phyloP scores from a whole-genome alignment of 2,113 vertebrate species.

The Himantopus leucocephalus region DNA sequence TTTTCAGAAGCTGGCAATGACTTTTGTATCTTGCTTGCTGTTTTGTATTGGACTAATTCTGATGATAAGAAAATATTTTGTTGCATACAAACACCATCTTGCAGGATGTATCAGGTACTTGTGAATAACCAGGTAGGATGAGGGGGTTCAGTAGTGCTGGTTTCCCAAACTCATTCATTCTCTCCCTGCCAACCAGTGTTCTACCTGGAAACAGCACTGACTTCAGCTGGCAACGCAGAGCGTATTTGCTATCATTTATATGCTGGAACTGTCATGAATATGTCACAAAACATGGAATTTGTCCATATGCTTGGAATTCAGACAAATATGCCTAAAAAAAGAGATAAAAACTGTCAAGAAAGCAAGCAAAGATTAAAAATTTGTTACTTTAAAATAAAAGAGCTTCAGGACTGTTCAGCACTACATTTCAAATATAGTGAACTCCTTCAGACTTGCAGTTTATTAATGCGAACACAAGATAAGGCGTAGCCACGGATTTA shows the following conservation, averaged over 20 bases:
- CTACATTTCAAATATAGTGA: background rate
- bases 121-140: background rate
- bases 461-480: background rate
- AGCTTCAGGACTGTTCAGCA: background rate
- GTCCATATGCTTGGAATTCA: conserved; percentile 45
- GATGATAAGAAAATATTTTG: background rate
- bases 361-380: background rate
- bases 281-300: conserved; percentile 27
- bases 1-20: background rate
- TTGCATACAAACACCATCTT: background rate
- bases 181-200: background rate
- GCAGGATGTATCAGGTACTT: background rate
- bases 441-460: background rate
- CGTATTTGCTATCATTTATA: conserved; percentile 1
- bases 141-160: background rate
- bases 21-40: background rate
- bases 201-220: conserved; percentile 2
- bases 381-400: background rate
- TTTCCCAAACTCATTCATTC: background rate
- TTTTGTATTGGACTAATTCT: background rate
- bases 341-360: background rate
- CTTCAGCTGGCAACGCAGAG: background rate
- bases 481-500: background rate
- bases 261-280: conserved; percentile 23
- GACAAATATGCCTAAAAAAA: background rate